Conservation (phyloP, 2,113 vertebrate species). For the Nesogale talazaci region DNA sequence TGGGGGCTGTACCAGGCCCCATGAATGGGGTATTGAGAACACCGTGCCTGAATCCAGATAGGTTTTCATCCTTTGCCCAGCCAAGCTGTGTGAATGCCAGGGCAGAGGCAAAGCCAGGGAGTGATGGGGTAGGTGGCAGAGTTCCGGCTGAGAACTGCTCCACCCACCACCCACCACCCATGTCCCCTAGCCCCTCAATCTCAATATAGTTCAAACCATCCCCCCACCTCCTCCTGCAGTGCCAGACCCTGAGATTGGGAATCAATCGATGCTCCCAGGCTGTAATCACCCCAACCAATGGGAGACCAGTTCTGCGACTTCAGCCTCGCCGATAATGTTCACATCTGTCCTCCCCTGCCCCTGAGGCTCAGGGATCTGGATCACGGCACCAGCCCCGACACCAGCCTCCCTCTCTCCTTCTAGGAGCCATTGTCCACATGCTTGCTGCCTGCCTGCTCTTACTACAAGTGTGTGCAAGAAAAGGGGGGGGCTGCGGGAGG, state of each 20-base stretch:
- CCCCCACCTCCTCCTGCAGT: not conserved
- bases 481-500: not conserved
- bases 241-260: not conserved
- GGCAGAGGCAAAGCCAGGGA: constrained; percentile 55
- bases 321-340: not conserved
- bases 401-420: not conserved
- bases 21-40: constrained; percentile 98
- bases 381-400: not conserved
- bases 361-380: not conserved
- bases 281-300: accelerated
- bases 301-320: not conserved
- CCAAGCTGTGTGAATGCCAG: constrained; percentile 84
- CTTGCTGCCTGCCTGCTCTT: no score
- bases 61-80: constrained; percentile 90
- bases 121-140: not conserved
- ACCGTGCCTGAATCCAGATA: constrained; percentile 89
- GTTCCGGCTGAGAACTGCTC: not conserved
- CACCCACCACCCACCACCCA: not conserved
- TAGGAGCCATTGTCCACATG: not conserved
- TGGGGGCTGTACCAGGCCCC: constrained; percentile 86
- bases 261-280: no score
- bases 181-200: not conserved
- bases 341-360: not conserved
- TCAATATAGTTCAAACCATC: not conserved
- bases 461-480: not conserved